Conservation (phyloP, 2,888 invertebrate genomes). For the Acrobasis repandana region DNA sequence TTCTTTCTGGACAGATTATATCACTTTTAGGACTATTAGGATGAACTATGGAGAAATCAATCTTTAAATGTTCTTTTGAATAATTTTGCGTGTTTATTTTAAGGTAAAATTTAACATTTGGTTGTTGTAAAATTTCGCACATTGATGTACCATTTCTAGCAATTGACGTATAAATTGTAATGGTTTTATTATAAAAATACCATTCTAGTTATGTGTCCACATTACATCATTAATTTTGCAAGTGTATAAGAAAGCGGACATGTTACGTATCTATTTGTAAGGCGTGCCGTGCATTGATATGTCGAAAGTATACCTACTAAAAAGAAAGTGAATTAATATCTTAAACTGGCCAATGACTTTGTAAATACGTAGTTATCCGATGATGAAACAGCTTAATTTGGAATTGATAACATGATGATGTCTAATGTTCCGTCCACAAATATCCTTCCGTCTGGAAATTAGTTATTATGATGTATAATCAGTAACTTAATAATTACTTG, state of each 20-base stretch:
- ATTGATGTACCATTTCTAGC: no score
- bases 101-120: no score
- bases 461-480: background rate
- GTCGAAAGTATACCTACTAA: constrained; percentile 44
- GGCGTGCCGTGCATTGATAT: constrained; percentile 53
- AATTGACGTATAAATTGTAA: no score
- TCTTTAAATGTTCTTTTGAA: no score
- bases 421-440: background rate
- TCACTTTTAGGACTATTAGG: no score
- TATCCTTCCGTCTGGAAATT: background rate
- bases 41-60: no score
- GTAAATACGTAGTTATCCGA: constrained; percentile 24
- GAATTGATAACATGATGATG: constrained; percentile 3
- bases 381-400: constrained; percentile 9
- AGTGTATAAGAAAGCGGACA: constrained; percentile 57
- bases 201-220: background rate
- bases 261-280: constrained; percentile 42
- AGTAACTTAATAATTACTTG: background rate
- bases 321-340: constrained; percentile 44
- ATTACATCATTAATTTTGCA: constrained; percentile 42
- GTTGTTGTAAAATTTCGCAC: no score
- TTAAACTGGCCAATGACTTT: constrained; percentile 24
- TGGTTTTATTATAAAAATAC: background rate
- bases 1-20: no score
- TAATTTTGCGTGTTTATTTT: no score